phyloP scores from a whole-genome alignment of 1,140 invertebrate genomes.

The Drosophila bipectinata region DNA sequence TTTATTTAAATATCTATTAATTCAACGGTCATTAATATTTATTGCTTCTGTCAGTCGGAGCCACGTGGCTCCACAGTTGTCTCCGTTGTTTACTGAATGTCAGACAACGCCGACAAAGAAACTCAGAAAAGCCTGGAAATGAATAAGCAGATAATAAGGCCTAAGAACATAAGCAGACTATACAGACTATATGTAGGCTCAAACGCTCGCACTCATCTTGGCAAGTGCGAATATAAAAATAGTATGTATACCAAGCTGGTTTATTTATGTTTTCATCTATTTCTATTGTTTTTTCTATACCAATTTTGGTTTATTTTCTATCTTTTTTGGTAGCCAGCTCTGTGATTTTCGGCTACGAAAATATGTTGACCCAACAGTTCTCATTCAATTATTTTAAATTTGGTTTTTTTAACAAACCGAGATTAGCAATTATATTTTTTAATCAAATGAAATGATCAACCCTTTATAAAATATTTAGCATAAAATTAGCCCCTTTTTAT shows the following conservation, averaged over 20 bases:
- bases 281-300: neutral
- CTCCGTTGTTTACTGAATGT: constrained; percentile 15
- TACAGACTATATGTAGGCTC: too few relatives aligned
- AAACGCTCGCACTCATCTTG: constrained; percentile 14
- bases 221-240: constrained; percentile 15
- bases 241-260: neutral
- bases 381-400: too few relatives aligned
- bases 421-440: too few relatives aligned
- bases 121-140: constrained; percentile 16
- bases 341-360: too few relatives aligned
- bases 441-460: too few relatives aligned
- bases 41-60: constrained; percentile 32
- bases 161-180: constrained; percentile 54
- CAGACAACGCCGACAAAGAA: neutral
- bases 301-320: too few relatives aligned
- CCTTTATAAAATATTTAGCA: neutral
- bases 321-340: too few relatives aligned
- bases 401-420: too few relatives aligned
- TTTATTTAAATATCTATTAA: constrained; percentile 52
- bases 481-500: neutral
- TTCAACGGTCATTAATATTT: constrained; percentile 45
- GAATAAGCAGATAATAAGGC: constrained; percentile 60
- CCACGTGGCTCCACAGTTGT: constrained; percentile 22
- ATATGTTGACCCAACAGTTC: too few relatives aligned
- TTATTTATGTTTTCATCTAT: neutral